A percentile compares a stretch with the other conserved stretches of the same genome.
Conservation (phyloP, 2,113 vertebrate species). For the Indicator indicator region DNA sequence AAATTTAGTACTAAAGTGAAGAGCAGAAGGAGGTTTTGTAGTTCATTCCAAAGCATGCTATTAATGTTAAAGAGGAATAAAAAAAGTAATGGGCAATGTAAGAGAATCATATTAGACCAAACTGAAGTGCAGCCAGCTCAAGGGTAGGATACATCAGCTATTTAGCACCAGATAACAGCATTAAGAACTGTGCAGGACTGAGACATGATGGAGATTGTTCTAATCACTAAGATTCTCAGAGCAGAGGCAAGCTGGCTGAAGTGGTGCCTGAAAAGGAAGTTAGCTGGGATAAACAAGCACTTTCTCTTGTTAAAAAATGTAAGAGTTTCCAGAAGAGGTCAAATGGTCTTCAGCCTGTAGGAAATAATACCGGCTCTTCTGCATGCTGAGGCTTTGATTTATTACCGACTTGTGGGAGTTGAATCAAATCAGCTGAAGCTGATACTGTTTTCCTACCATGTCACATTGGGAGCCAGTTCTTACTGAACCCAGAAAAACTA, state of each 20-base stretch:
- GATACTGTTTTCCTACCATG: background rate
- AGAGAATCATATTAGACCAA: background rate
- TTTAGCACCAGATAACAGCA: background rate
- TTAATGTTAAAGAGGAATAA: background rate
- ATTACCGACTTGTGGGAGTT: background rate
- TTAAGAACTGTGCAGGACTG: background rate
- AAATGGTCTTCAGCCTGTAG: background rate
- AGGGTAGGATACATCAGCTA: background rate
- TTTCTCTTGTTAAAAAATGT: background rate
- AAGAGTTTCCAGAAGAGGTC: background rate
- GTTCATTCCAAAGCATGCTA: background rate
- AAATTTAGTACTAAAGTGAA: background rate
- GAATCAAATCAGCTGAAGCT: slow-evolving; percentile 26
- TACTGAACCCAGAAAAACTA: background rate
- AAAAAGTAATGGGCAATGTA: background rate
- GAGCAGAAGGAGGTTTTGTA: background rate
- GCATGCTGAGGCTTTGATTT: background rate
- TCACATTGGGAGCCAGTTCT: slow-evolving; percentile 25
- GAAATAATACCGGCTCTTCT: background rate
- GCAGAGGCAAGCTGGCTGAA: background rate
- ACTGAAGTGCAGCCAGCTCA: background rate
- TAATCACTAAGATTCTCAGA: background rate
- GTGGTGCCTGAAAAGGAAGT: background rate
- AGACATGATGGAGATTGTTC: background rate
- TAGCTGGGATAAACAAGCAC: background rate